These are phyloP conservation scores for Falco peregrinus DNA, from an alignment of 2,797 vertebrate genomes.

Conservation along the genomic window DNA sequence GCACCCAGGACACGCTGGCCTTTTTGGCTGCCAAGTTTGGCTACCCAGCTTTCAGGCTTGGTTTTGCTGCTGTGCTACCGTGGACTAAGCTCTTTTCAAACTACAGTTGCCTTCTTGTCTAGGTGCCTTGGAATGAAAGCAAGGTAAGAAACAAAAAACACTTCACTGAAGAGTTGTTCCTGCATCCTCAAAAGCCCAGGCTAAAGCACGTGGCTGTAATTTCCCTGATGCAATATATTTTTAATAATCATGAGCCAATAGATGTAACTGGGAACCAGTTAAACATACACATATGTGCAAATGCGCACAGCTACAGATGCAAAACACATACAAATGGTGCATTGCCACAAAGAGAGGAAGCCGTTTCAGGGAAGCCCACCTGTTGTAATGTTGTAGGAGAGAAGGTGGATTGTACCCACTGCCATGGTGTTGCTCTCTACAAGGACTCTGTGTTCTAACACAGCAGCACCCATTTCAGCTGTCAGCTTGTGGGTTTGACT, in stretches of 20 bases:
- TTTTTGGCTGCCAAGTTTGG: not conserved
- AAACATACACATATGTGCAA: not conserved
- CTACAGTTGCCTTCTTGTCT: not conserved
- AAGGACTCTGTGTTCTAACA: not conserved
- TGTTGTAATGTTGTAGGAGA: not conserved
- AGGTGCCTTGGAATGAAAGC: not conserved
- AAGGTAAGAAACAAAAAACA: not conserved
- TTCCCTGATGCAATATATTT: not conserved
- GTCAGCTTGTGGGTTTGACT: not conserved
- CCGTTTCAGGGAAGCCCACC: not conserved
- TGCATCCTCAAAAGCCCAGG: not conserved
- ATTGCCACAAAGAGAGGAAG: not conserved
- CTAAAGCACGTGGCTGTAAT: not conserved
- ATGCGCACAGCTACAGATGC: not conserved
- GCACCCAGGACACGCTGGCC: rapidly evolving
- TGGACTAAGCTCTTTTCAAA: not conserved
- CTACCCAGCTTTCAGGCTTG: not conserved
- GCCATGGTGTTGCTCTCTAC: not conserved
- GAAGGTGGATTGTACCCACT: not conserved
- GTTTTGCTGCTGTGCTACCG: not conserved
- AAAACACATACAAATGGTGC: not conserved
- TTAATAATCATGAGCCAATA: not conserved
- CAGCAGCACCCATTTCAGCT: not conserved
- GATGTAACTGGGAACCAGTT: not conserved
- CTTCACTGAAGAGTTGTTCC: not conserved